Evolutionary conservation across 2,797 vertebrate species (phyloP), one percentile per base, ranked within the genome.

Genomic region (Chelonia mydas): DNA sequence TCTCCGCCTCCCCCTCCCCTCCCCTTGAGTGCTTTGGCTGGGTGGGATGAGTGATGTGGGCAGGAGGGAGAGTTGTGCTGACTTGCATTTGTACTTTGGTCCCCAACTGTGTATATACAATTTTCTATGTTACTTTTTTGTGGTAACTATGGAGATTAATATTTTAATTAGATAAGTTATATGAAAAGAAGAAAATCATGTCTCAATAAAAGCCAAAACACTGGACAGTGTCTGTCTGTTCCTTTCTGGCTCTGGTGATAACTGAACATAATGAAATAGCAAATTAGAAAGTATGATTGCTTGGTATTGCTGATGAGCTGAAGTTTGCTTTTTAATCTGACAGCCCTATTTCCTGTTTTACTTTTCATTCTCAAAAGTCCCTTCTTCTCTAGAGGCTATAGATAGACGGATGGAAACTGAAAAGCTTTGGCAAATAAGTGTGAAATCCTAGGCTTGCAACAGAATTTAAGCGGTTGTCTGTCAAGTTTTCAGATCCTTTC

Each of bases 91-190:
- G 98, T 98, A 98, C 97, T 98, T 98, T 95, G 96, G 96, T 98
- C 97, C 97, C 95, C 50, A 92, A 97, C 92, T 96, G 37, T 98
- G 98, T 98, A 98, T 96, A 98, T 98, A 98, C 92, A 79, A 97
- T 98, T 98, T 98, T 98, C 97, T 98, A 98, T 98, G 98, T 98
- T 98, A 95, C 95, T 97, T 98, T 96, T 97, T 98, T 98, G 98
- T 98, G 98, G 98, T 98, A 98, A 98, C 95, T 92, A 95, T 97
- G 92, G 95, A 98, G 98, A 98, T 97, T 97, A 98, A 98, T 98
- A 98, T 98, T 98, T 98, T 98, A 98, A 98, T 97, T 98, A 98
- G 98, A 98, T 98, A 98, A 98, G 98, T 97, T 98, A 98, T 98
- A 98, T 97, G 96, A 98, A 98, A 98, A 97, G 81, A 97, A 78